Evolutionary conservation across 2,113 vertebrate species (phyloP).

Genomic region (Caloenas nicobarica): DNA sequence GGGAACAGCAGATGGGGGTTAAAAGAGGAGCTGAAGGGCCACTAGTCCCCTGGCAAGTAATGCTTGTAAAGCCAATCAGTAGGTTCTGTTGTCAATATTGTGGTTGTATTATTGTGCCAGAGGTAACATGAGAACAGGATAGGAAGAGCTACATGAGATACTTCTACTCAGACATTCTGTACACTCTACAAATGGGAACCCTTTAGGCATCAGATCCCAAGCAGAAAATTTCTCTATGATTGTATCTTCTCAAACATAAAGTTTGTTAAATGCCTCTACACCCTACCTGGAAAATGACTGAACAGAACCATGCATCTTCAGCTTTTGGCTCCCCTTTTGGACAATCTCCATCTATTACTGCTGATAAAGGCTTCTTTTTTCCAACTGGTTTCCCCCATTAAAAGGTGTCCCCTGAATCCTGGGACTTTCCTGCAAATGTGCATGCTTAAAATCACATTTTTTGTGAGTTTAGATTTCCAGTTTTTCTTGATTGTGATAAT

Average conservation of each 20-base stretch:
- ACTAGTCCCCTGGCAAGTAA: not conserved
- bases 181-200: not conserved
- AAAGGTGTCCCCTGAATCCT: not conserved
- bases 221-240: not conserved
- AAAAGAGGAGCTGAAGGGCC: not conserved
- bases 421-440: not conserved
- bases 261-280: not conserved
- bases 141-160: not conserved
- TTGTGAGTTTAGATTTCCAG: not conserved
- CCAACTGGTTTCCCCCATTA: not conserved
- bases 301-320: not conserved
- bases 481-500: not conserved
- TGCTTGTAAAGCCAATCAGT: not conserved
- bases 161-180: not conserved
- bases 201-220: not conserved
- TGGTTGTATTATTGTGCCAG: not conserved
- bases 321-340: slow-evolving; percentile 11
- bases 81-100: not conserved
- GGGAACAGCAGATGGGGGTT: not conserved
- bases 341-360: not conserved
- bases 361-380: not conserved
- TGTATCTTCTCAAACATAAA: not conserved
- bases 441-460: not conserved
- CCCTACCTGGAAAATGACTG: not conserved
- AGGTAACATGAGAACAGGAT: not conserved